Conservation (phyloP, 2,797 vertebrate species). For the Acanthurus leucopareius region DNA sequence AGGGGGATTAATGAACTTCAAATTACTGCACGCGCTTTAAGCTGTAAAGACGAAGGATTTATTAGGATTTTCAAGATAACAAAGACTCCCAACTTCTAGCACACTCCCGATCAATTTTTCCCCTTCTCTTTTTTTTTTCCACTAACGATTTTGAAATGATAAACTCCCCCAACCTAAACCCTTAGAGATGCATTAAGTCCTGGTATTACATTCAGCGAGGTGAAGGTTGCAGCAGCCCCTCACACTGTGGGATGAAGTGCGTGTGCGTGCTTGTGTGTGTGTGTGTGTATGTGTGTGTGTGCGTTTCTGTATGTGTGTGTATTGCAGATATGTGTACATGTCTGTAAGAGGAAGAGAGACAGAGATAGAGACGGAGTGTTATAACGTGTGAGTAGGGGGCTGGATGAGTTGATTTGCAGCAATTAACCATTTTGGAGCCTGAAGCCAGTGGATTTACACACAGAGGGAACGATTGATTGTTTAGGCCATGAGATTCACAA, state of each 20-base stretch:
- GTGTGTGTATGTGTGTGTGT: slow-evolving; percentile 45
- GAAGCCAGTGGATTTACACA: slow-evolving; percentile 83
- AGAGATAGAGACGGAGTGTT: slow-evolving; percentile 48
- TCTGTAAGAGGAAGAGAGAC: slow-evolving; percentile 53
- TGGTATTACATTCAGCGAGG: slow-evolving; percentile 89
- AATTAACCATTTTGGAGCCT: slow-evolving; percentile 88
- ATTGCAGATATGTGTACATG: slow-evolving; percentile 56
- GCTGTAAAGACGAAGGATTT: slow-evolving; percentile 99
- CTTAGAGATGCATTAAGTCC: slow-evolving; percentile 90
- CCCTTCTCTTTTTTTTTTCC: slow-evolving; percentile 82
- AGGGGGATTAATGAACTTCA: slow-evolving; percentile 98
- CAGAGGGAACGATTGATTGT: slow-evolving; percentile 82
- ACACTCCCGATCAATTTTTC: slow-evolving; percentile 97
- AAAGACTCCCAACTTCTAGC: slow-evolving; percentile 98
- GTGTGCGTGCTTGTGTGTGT: slow-evolving; percentile 42
- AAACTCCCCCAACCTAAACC: slow-evolving; percentile 91
- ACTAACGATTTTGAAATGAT: slow-evolving; percentile 97
- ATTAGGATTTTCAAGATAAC: slow-evolving; percentile 99
- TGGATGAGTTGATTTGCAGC: slow-evolving; percentile 84
- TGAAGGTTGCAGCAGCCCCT: slow-evolving; percentile 89
- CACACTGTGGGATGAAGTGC: slow-evolving; percentile 82
- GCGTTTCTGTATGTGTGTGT: slow-evolving; percentile 27
- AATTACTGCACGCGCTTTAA: slow-evolving; percentile 96
- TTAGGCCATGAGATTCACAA: slow-evolving; percentile 82
- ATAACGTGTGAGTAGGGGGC: slow-evolving; percentile 58